Conservation (phyloP, 2,888 invertebrate genomes). For the Prenolepis imparis region DNA sequence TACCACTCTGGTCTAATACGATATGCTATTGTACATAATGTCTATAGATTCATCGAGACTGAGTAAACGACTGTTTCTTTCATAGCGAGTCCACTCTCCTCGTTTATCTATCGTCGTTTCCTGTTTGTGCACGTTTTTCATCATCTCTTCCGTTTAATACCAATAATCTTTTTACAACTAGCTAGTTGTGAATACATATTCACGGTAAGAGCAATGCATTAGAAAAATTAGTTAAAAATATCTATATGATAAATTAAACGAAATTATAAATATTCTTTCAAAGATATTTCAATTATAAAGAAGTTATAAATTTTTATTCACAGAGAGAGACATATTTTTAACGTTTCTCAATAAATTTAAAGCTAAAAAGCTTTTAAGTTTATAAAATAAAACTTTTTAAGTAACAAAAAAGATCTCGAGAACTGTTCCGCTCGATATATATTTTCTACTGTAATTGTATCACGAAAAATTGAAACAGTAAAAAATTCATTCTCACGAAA, state of each 20-base stretch:
- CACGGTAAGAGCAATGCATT: background rate
- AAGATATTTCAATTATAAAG: background rate
- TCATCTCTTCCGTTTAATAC: background rate
- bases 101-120: background rate
- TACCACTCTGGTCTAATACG: background rate
- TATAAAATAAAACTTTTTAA: constrained; percentile 13
- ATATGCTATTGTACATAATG: background rate
- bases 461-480: background rate
- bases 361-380: background rate
- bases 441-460: background rate
- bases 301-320: background rate
- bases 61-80: constrained; percentile 11
- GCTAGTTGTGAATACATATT: background rate
- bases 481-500: background rate
- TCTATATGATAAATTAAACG: background rate
- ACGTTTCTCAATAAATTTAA: background rate
- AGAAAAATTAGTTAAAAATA: background rate
- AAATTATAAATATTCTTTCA: background rate
- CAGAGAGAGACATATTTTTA: background rate
- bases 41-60: background rate
- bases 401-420: background rate
- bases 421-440: background rate
- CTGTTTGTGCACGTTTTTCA: background rate
- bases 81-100: background rate
- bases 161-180: background rate